These are phyloP conservation scores for Puma concolor DNA, from an alignment of 2,113 vertebrate genomes.

Conservation along the genomic window DNA sequence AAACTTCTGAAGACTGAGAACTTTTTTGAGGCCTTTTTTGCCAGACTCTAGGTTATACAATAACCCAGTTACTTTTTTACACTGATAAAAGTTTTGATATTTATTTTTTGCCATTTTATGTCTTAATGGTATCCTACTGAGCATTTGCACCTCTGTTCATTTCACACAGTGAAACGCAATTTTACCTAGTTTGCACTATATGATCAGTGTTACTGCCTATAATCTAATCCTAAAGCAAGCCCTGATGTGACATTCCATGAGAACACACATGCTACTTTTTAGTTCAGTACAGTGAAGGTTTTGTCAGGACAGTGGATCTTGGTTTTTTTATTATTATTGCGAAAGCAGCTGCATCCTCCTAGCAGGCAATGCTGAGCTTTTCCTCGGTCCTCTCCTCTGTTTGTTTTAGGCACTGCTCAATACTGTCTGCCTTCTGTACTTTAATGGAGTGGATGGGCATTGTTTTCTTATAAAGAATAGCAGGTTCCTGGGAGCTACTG, in stretches of 20 bases:
- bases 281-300: slow-evolving; percentile 83
- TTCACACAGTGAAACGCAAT: slow-evolving; percentile 92
- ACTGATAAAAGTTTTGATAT: slow-evolving; percentile 99
- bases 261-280: slow-evolving; percentile 82
- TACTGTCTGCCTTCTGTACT: slow-evolving; percentile 80
- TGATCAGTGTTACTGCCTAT: slow-evolving; percentile 99
- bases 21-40: slow-evolving; percentile 99
- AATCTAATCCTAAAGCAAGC: slow-evolving; percentile 88
- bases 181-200: slow-evolving; percentile 98
- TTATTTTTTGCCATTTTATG: slow-evolving; percentile 99
- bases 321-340: slow-evolving; percentile 77
- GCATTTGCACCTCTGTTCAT: slow-evolving; percentile 95
- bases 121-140: slow-evolving; percentile 99
- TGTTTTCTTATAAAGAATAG: slow-evolving; percentile 78
- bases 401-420: slow-evolving; percentile 74
- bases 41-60: slow-evolving; percentile 99
- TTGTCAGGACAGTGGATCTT: slow-evolving; percentile 83
- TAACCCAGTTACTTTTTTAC: slow-evolving; percentile 99
- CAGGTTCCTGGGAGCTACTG: slow-evolving; percentile 74
- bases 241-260: slow-evolving; percentile 90
- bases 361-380: slow-evolving; percentile 79
- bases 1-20: slow-evolving; percentile 94
- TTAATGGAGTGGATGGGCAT: slow-evolving; percentile 78
- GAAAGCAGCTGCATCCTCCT: slow-evolving; percentile 81
- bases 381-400: slow-evolving; percentile 66